Evolutionary conservation across 1,140 invertebrate species (phyloP), one percentile per base, ranked within the genome.

Genomic region (Triops longicaudatus): DNA sequence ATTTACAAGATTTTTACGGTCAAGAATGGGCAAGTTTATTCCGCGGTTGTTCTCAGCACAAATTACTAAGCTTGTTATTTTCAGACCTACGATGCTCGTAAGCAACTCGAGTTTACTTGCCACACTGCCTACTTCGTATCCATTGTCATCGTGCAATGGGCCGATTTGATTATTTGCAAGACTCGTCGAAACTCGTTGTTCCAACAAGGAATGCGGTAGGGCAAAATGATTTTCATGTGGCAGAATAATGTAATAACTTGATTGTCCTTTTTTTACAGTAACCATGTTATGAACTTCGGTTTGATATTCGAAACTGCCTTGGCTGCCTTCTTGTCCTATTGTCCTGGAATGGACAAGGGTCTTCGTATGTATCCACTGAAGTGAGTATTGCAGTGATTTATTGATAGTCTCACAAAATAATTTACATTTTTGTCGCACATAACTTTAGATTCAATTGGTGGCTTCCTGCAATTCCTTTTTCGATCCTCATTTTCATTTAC

Each of bases 111-210:
- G 85, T 97, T 92, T 86, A 98, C 97, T 73, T 98, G 96, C 86
- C 97, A 99, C 86, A 98, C 97, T 79, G 96, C 96, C 76, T 99
- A 98, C 91, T 99, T 99, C 86, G 93, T 98, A 26, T 94, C 96
- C 71, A 98, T 98, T 86, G 96, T 98, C 28, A 92, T 98, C 80
- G 97, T 98, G 80, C 97, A 99, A 84, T 98, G 97, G 97, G 94
- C 96, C 80, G 96, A 98, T 90, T 88, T 98, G 87, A 98, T 98
- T 84, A 96, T 98, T 83, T 98, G 96, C 87, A 98, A 98, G 88
- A 99, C 97, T 79, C 90, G 97, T 81, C 91, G 95, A 81, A 96
- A 98, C 83, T 98, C 96, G 50, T 92, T 99, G 82, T 86, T 98
- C 80, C 95, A 98, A 83, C 97, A 99, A 84, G 96, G 74, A 73